A percentile compares a stretch with the other conserved stretches of the same genome.
phyloP scores from a whole-genome alignment of 2,113 vertebrate genomes.

The Perccottus glenii region DNA sequence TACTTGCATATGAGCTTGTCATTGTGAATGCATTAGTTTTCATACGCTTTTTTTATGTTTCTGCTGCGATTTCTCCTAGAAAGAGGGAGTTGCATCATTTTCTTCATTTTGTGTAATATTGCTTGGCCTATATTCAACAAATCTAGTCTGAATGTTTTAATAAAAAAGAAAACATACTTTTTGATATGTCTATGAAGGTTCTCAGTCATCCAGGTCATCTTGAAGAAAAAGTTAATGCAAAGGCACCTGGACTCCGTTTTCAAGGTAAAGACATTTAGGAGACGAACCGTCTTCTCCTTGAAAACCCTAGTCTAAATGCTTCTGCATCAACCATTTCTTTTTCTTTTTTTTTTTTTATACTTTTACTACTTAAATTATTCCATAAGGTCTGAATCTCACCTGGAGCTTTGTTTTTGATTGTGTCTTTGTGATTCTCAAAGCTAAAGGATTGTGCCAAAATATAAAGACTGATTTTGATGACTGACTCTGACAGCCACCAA shows the following conservation, averaged over 20 bases:
- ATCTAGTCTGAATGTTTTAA: neutral
- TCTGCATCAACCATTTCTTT: no score
- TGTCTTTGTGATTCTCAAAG: no score
- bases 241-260: no score
- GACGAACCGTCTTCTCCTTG: no score
- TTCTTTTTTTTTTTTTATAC: no score
- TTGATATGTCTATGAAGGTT: no score
- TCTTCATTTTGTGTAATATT: conserved; percentile 33
- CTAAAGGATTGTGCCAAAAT: neutral
- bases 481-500: conserved; percentile 3
- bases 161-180: neutral
- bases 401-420: neutral
- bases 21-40: conserved; percentile 10
- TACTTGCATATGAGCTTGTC: neutral
- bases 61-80: conserved; percentile 63
- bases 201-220: no score
- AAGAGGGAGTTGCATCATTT: conserved; percentile 75
- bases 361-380: no score
- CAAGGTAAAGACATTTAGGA: no score
- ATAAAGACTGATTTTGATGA: neutral
- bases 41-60: conserved; percentile 4
- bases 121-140: neutral
- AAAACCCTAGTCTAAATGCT: no score
- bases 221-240: no score
- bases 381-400: no score